Conservation (phyloP, 2,888 invertebrate genomes). For the Allacma fusca region DNA sequence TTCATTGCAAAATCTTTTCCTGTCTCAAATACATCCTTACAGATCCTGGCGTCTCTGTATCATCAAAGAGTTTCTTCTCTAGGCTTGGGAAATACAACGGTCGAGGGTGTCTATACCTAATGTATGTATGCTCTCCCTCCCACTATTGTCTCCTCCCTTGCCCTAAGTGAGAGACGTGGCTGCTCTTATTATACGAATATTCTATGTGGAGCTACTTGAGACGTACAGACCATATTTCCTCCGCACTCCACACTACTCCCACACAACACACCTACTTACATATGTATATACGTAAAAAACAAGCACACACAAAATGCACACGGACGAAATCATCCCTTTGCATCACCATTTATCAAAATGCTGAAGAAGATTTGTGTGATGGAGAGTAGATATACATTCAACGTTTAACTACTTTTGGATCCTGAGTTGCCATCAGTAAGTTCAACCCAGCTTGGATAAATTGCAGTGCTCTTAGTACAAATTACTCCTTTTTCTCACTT, state of each 20-base stretch:
- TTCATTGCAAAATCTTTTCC: slow-evolving; percentile 40
- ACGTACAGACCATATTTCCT: too few relatives aligned
- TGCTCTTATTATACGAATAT: not conserved
- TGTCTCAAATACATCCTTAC: slow-evolving; percentile 27
- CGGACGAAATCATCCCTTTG: not conserved
- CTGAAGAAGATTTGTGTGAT: slow-evolving; percentile 20
- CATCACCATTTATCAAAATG: slow-evolving; percentile 29
- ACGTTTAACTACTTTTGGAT: not conserved
- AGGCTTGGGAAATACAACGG: too few relatives aligned
- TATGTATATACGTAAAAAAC: not conserved
- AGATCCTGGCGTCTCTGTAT: slow-evolving; percentile 18
- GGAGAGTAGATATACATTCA: not conserved
- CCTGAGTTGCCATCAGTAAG: too few relatives aligned
- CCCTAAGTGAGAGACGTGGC: too few relatives aligned
- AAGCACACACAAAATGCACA: not conserved
- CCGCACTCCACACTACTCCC: slow-evolving; percentile 13
- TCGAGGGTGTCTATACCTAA: too few relatives aligned
- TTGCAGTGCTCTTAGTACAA: too few relatives aligned
- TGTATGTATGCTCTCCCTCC: too few relatives aligned
- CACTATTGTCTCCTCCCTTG: too few relatives aligned
- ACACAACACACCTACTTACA: not conserved
- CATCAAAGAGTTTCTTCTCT: not conserved
- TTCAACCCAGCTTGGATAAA: too few relatives aligned
- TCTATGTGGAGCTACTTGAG: too few relatives aligned
- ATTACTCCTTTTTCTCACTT: too few relatives aligned